Evolutionary conservation across 2,113 vertebrate species (phyloP).

Genomic region (Danionella cerebrum): DNA sequence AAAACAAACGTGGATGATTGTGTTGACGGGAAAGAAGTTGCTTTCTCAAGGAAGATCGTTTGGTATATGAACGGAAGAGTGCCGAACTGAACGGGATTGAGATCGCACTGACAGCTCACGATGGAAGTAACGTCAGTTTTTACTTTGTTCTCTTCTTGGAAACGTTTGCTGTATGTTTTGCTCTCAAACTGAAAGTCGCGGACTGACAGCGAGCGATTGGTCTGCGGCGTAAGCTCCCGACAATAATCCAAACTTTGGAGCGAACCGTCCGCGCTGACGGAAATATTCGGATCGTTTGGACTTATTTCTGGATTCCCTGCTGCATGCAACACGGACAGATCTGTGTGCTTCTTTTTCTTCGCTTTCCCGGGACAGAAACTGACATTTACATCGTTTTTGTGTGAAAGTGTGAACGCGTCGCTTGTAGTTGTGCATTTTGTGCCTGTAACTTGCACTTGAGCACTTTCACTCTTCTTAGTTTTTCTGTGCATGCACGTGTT

Average conservation of each 20-base stretch:
- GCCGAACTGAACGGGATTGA: slow-evolving; percentile 25
- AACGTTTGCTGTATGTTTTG: neutral
- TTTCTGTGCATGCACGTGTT: slow-evolving; percentile 44
- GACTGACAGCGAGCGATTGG: neutral
- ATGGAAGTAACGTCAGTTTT: slow-evolving; percentile 24
- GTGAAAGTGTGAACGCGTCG: neutral
- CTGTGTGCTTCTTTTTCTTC: too few species aligned
- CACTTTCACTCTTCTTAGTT: slow-evolving; percentile 40
- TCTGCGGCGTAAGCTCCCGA: neutral
- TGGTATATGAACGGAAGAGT: slow-evolving; percentile 2
- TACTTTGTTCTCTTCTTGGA: neutral
- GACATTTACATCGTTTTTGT: too few species aligned
- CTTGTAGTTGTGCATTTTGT: slow-evolving; percentile 27
- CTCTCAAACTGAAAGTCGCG: neutral
- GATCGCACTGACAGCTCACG: slow-evolving; percentile 14
- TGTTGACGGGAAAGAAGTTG: neutral
- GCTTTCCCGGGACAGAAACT: too few species aligned
- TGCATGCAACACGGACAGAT: neutral
- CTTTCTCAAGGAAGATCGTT: neutral
- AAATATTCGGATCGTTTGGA: neutral
- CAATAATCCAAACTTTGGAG: neutral
- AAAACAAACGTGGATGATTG: slow-evolving; percentile 25
- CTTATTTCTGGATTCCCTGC: slow-evolving; percentile 8
- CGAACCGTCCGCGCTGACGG: neutral
- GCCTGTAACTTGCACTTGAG: slow-evolving; percentile 45